A percentile compares a stretch with the other conserved stretches of the same genome.
Evolutionary conservation across 2,888 invertebrate genomes (phyloP).

Genomic region (Lasioglossum vierecki): DNA sequence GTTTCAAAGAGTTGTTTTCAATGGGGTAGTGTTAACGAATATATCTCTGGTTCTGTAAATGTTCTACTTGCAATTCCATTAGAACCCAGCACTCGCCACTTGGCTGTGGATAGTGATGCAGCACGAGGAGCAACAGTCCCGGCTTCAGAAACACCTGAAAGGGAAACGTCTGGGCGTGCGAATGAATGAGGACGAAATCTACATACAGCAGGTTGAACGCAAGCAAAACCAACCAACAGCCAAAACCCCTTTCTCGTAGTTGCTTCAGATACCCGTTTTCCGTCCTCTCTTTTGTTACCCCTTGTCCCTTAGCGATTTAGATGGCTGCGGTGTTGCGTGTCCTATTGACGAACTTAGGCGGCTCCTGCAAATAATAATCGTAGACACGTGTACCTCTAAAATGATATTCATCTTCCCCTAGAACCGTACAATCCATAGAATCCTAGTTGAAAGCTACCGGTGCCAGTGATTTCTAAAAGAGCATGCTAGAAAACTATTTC

Average conservation of each 20-base stretch:
- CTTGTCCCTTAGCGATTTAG: conserved; percentile 15
- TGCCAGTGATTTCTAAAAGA: no score
- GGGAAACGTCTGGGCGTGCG: conserved; percentile 76
- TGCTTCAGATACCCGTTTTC: conserved; percentile 33
- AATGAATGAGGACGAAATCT: conserved; percentile 79
- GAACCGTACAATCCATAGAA: no score
- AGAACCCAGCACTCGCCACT: conserved; percentile 85
- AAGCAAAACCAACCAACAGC: conserved; percentile 47
- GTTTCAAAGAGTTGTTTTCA: neutral
- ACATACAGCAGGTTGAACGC: conserved; percentile 78
- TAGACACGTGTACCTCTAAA: neutral
- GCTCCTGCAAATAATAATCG: conserved; percentile 22
- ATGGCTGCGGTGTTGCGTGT: neutral
- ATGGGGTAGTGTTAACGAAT: neutral
- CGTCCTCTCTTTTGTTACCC: conserved; percentile 12
- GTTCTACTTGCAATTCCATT: conserved; percentile 55
- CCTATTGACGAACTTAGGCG: conserved; percentile 21
- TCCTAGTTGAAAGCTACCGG: no score
- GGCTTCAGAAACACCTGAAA: conserved; percentile 78
- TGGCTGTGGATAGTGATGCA: conserved; percentile 85
- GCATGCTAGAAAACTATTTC: neutral
- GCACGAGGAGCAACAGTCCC: conserved; percentile 80
- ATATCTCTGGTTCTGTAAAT: conserved; percentile 27
- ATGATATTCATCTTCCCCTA: neutral
- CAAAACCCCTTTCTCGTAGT: neutral